Evolutionary conservation across 2,888 invertebrate genomes (phyloP), one percentile per base, ranked within the genome.

Genomic region (Amphipyra berbera): DNA sequence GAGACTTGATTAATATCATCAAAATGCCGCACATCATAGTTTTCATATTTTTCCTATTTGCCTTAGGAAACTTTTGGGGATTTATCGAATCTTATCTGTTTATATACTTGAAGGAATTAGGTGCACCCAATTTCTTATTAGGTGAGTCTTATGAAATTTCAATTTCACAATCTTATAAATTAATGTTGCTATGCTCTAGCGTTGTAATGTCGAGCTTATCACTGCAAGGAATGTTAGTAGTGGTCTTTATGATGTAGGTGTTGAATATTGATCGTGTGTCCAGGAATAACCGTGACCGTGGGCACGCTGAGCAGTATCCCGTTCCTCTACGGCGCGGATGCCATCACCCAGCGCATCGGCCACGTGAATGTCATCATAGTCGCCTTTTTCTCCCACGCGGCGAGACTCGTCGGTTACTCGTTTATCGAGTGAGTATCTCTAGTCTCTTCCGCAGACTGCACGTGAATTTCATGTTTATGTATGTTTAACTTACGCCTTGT

Each of bases 1-100:
- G 96, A 68, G 97, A 98, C 90, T 93, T 98, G 79, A 94, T 96
- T 67, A 96, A 96, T 82, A 96, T 98, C 53, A 95, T 98, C 66
- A 96, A 96, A 88, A 96, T 97, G 95, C 97, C 97, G 0, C 97
- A 97, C 80, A 97, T 98, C 46, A 96, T 97, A 38, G 95, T 97
- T 45, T 98, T 98, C 83, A 97, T 98, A 83, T 93, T 97, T 80
- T 97, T 98, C 88, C 94, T 98, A 45, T 97, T 98, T 84, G 95
- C 97, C 33, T 95, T 98, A 78, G 98, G 98, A 63, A 97, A 97
- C 83, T 96, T 98, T 87, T 98, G 97, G 97, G 98, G 98, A 35
- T 98, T 98, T 89, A 97, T 98, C 59, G 98, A 98, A 89, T 97
- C 97, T 54, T 98, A 97, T 87, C 93, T 98, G 37, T 98, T 98